Evolutionary conservation across 2,113 vertebrate species (phyloP).

Genomic region (Rhynchopsitta pachyrhyncha): DNA sequence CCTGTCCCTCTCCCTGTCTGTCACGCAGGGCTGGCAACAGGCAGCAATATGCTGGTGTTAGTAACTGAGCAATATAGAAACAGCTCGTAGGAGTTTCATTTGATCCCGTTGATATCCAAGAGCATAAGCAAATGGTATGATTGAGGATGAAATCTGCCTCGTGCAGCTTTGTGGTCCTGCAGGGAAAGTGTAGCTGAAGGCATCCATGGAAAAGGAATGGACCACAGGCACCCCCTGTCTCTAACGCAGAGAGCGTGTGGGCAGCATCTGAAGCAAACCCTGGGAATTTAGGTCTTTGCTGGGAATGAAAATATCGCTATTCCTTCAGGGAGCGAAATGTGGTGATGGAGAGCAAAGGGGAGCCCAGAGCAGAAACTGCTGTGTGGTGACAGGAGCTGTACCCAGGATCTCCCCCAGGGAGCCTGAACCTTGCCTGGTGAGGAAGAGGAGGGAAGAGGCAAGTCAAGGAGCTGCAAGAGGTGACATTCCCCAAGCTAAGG

Average conservation of each 20-base stretch:
- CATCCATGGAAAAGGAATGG: accelerated
- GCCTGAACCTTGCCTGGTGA: background rate
- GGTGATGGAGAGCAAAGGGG: accelerated
- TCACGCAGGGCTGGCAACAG: background rate
- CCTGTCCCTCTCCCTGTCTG: background rate
- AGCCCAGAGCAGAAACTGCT: background rate
- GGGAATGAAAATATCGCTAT: background rate
- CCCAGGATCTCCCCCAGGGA: background rate
- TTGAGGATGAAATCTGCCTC: background rate
- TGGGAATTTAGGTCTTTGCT: background rate
- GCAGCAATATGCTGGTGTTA: accelerated
- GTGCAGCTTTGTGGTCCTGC: background rate
- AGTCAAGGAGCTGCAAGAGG: background rate
- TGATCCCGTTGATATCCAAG: background rate
- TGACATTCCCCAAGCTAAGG: accelerated
- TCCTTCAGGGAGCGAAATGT: background rate
- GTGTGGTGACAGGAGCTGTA: background rate
- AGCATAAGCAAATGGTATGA: background rate
- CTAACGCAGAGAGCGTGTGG: accelerated
- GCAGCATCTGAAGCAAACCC: background rate
- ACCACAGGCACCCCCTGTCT: accelerated
- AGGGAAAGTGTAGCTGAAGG: background rate
- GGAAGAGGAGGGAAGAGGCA: background rate
- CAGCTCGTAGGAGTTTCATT: background rate
- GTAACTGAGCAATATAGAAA: accelerated